Evolutionary conservation across 1,140 invertebrate genomes (phyloP), one percentile per base, ranked within the genome.

Genomic region (Bombyx mandarina): DNA sequence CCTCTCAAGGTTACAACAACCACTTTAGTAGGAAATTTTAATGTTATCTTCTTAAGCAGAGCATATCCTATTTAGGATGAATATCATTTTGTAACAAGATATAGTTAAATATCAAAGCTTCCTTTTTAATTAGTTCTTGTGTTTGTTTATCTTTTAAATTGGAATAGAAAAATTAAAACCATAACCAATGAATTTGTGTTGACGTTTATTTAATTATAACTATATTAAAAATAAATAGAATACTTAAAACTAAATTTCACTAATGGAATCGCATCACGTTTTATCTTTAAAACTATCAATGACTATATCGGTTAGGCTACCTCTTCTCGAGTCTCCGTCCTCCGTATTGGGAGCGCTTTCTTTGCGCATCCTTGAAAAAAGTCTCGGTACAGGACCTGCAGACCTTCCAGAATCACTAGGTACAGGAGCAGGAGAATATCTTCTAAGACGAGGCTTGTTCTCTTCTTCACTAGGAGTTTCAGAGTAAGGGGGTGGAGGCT

Each of bases 391-490:
- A 51, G 84, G 82, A 9, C 73, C 79, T 1, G 67, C 73, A 9
- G 80, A 78, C 51, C 73, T 66, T 4, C 69, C 67, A 22, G 70
- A 57, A 51, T 77, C 80, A 43, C 49, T 59, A 7, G 82, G 76
- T 6, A 79, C 82, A 10, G 84, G 84, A 6, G 81, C 82, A 10
- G 84, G 84, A 10, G 84, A 87, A 69, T 78, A 87, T 57, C 79
- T 74, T 52, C 84, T 79, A 18, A 65, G 63, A 62, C 71, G 69
- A 22, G 81, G 78, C 58, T 73, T 69, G 50, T 73, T 64, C 9
- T 72, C 73, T 12, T 74, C 73, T 56, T 74, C 71, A 54, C 42
- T 62, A 9, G 62, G 61, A 53, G 71, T 77, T 70, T 84, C 84
- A 48, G 75, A 63, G 56, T 87, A 87, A 0, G 83, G 75, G n/a